Evolutionary conservation across 2,888 invertebrate species (phyloP).

Genomic region (Aethes cnicana): DNA sequence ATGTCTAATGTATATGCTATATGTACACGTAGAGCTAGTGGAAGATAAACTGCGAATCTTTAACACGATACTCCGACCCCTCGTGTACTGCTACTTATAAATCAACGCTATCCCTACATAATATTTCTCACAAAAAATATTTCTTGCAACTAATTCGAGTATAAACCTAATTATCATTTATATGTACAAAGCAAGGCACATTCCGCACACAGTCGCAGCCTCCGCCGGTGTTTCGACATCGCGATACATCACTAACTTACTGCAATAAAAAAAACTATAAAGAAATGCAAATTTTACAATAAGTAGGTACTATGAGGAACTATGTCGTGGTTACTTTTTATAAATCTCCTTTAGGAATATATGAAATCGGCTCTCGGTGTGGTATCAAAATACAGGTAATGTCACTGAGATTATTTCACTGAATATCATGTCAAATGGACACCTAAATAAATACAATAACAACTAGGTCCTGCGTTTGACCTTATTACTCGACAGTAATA

Average conservation of each 20-base stretch:
- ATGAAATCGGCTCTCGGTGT: slow-evolving; percentile 68
- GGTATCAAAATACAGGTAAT: slow-evolving; percentile 67
- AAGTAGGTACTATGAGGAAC: slow-evolving; percentile 82
- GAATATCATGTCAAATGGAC: slow-evolving; percentile 34
- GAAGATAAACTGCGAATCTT: slow-evolving; percentile 82
- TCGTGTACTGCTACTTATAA: slow-evolving; percentile 68
- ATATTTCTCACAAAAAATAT: slow-evolving; percentile 80
- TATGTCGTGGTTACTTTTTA: slow-evolving; percentile 75
- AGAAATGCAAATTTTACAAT: slow-evolving; percentile 81
- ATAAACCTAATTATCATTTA: slow-evolving; percentile 75
- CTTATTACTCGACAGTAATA: slow-evolving; percentile 39
- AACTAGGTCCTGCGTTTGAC: slow-evolving; percentile 28
- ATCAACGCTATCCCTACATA: slow-evolving; percentile 73
- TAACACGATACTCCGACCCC: slow-evolving; percentile 75
- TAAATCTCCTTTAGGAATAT: slow-evolving; percentile 53
- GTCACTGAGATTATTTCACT: slow-evolving; percentile 64
- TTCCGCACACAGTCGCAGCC: slow-evolving; percentile 81
- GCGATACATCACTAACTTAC: slow-evolving; percentile 75
- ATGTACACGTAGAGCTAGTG: slow-evolving; percentile 78
- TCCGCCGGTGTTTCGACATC: slow-evolving; percentile 65
- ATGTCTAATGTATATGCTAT: slow-evolving; percentile 69
- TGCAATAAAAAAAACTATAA: slow-evolving; percentile 70
- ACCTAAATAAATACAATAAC: slow-evolving; percentile 37
- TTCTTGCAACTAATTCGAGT: slow-evolving; percentile 81
- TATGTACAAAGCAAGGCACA: slow-evolving; percentile 82